phyloP scores from a whole-genome alignment of 2,888 invertebrate species.

The Eupithecia pulchellata region DNA sequence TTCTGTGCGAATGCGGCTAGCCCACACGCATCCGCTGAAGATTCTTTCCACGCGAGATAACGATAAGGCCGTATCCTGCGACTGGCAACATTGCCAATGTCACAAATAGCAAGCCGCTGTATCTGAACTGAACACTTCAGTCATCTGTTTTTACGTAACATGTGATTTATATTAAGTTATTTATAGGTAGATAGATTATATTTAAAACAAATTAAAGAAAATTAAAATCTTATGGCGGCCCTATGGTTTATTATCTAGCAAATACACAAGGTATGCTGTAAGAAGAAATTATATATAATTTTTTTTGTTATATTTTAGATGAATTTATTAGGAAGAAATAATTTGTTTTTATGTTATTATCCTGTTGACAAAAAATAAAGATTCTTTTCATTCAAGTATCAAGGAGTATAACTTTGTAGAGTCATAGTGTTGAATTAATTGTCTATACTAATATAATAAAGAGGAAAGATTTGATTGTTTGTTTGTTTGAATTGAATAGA shows the following conservation, averaged over 20 bases:
- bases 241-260: background rate
- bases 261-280: background rate
- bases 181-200: background rate
- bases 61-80: slow-evolving; percentile 65
- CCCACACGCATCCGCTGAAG: slow-evolving; percentile 68
- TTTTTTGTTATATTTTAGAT: too few relatives aligned
- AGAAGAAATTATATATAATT: background rate
- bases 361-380: background rate
- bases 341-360: slow-evolving; percentile 10
- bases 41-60: slow-evolving; percentile 80
- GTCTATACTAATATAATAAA: too few relatives aligned
- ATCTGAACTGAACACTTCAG: slow-evolving; percentile 65
- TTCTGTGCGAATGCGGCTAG: slow-evolving; percentile 79
- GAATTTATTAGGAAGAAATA: background rate
- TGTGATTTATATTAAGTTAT: slow-evolving; percentile 34
- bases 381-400: slow-evolving; percentile 22
- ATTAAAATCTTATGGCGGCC: background rate
- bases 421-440: background rate
- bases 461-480: too few relatives aligned
- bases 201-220: background rate
- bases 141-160: slow-evolving; percentile 70
- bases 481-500: too few relatives aligned
- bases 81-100: slow-evolving; percentile 42
- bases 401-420: slow-evolving; percentile 10
- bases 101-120: slow-evolving; percentile 15